These are phyloP conservation scores for Exephanes ischioxanthus DNA, from an alignment of 2,888 invertebrate genomes.

Conservation along the genomic window DNA sequence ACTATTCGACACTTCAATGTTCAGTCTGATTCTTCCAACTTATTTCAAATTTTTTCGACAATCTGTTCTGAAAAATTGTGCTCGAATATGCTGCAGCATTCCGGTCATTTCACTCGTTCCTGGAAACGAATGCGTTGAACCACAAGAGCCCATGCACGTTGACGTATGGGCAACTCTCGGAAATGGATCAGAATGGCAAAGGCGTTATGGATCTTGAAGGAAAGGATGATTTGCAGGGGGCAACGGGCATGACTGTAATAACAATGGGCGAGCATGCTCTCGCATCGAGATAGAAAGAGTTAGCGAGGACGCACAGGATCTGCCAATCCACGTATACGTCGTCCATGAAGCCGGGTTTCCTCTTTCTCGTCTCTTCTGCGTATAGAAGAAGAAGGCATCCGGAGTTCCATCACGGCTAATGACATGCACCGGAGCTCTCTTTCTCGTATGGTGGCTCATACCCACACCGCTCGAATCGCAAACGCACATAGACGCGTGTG, in stretches of 20 bases:
- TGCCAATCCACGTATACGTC: constrained; percentile 83
- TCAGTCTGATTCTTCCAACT: not conserved
- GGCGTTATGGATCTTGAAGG: constrained; percentile 62
- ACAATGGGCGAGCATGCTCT: constrained; percentile 75
- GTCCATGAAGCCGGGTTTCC: constrained; percentile 81
- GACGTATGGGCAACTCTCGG: constrained; percentile 11
- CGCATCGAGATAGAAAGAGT: constrained; percentile 31
- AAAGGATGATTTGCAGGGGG: constrained; percentile 76
- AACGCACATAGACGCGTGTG: constrained; percentile 63
- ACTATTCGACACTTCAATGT: too few relatives aligned
- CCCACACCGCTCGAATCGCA: constrained; percentile 70
- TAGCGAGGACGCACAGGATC: constrained; percentile 78
- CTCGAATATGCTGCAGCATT: not conserved
- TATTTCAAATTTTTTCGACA: not conserved
- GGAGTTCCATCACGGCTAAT: constrained; percentile 82
- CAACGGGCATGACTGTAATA: constrained; percentile 83
- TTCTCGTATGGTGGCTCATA: constrained; percentile 63
- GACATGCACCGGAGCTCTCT: constrained; percentile 82
- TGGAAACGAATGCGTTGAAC: constrained; percentile 44
- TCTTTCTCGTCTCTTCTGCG: constrained; percentile 70
- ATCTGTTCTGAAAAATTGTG: not conserved
- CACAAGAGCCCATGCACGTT: not conserved
- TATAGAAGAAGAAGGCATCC: constrained; percentile 76
- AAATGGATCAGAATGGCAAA: constrained; percentile 64
- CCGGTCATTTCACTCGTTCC: not conserved